These are phyloP conservation scores for Heterodera carotae DNA, from an alignment of 1,140 invertebrate genomes.

Conservation along the genomic window DNA sequence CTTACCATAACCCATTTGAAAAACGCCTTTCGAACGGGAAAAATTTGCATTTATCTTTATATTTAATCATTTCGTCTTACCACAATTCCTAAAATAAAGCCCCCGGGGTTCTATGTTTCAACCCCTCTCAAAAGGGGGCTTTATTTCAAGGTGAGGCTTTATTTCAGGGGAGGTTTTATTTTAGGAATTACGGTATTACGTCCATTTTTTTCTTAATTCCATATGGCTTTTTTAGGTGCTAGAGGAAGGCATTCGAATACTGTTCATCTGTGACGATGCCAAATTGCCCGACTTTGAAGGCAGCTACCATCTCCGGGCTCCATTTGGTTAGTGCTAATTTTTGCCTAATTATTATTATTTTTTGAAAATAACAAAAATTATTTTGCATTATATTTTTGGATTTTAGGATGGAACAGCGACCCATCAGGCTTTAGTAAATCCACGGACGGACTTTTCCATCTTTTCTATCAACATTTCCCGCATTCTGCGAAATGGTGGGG, in stretches of 20 bases:
- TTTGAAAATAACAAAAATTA: background rate
- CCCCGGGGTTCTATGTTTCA: too few relatives aligned
- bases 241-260: background rate
- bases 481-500: background rate
- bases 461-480: background rate
- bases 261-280: background rate
- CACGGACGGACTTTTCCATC: background rate
- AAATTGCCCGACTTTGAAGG: background rate
- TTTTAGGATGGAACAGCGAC: background rate
- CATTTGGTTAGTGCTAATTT: too few relatives aligned
- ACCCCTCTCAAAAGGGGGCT: too few relatives aligned
- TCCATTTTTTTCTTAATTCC: background rate
- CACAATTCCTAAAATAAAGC: too few relatives aligned
- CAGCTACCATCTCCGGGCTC: background rate
- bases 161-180: too few relatives aligned
- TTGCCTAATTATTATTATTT: background rate
- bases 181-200: too few relatives aligned
- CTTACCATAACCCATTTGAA: too few relatives aligned
- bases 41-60: too few relatives aligned
- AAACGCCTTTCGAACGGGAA: too few relatives aligned
- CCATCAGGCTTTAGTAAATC: background rate
- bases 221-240: background rate
- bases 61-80: too few relatives aligned
- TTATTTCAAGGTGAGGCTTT: too few relatives aligned
- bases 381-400: background rate